phyloP scores from a whole-genome alignment of 2,888 invertebrate species.

The Drosophila diplacantha region DNA sequence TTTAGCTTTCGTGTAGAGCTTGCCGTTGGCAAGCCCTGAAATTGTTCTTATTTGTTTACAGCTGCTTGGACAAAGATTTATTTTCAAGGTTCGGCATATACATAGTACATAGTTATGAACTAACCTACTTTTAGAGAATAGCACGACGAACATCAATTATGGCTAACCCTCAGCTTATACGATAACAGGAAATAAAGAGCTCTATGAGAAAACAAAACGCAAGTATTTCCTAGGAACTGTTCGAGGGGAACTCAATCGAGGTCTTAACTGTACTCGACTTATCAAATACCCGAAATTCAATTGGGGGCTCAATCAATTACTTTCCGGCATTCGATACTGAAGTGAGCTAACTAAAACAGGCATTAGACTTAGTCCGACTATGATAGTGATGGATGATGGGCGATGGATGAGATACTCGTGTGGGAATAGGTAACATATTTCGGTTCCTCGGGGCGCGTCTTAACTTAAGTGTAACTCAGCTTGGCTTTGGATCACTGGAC shows the following conservation, averaged over 20 bases:
- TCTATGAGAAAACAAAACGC: constrained; percentile 9
- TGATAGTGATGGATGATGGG: constrained; percentile 2
- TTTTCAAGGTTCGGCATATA: constrained; percentile 1
- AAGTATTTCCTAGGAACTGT: constrained; percentile 30
- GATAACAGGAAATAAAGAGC: constrained; percentile 7
- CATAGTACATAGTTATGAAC: constrained; percentile 7
- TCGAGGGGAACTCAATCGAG: constrained; percentile 21
- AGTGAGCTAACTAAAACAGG: constrained; percentile 7
- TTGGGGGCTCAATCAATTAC: constrained; percentile 72
- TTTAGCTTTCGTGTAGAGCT: neutral
- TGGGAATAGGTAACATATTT: constrained; percentile 3
- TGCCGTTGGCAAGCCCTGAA: neutral
- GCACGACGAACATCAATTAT: constrained; percentile 19
- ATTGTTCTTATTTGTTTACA: neutral
- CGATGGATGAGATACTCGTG: constrained; percentile 5
- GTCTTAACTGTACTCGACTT: constrained; percentile 29
- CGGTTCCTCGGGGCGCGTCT: constrained; percentile 13
- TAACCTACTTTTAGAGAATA: constrained; percentile 13
- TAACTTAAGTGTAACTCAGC: constrained; percentile 54
- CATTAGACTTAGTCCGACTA: constrained; percentile 18
- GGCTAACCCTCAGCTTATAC: constrained; percentile 10
- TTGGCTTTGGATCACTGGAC: constrained; percentile 65
- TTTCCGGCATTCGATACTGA: constrained; percentile 56
- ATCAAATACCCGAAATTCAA: constrained; percentile 64
- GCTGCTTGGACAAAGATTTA: constrained; percentile 5